Conservation (phyloP, 2,797 vertebrate genomes). For the Odontamblyopus rebecca region DNA sequence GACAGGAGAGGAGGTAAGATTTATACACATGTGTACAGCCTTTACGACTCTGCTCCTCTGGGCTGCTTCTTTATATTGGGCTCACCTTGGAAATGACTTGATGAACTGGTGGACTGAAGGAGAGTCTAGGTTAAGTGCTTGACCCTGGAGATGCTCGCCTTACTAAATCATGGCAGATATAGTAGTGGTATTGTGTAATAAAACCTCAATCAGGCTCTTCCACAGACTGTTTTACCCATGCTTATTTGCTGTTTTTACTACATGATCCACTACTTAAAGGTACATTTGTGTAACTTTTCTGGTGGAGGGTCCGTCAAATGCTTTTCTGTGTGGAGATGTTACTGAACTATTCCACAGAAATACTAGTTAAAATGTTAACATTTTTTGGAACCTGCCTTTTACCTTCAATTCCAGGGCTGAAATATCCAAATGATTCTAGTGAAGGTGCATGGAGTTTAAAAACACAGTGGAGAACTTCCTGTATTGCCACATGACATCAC, state of each 20-base stretch:
- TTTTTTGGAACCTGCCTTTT: too few species aligned
- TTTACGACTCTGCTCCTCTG: constrained; percentile 32
- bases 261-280: too few species aligned
- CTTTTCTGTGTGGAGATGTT: too few species aligned
- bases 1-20: constrained; percentile 93
- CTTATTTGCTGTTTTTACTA: background rate
- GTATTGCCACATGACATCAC: too few species aligned
- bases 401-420: too few species aligned
- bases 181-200: background rate
- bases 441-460: too few species aligned
- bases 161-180: background rate
- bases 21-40: constrained; percentile 57
- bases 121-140: constrained; percentile 13
- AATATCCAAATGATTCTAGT: too few species aligned
- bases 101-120: constrained; percentile 41
- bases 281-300: too few species aligned
- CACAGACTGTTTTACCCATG: background rate
- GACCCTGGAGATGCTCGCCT: constrained; percentile 18
- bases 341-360: too few species aligned
- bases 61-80: constrained; percentile 47
- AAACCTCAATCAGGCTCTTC: background rate
- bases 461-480: too few species aligned
- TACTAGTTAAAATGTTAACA: too few species aligned
- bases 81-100: constrained; percentile 38
- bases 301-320: too few species aligned